Evolutionary conservation across 2,113 vertebrate genomes (phyloP), one percentile per base, ranked within the genome.

Genomic region (Accipiter cooperii): DNA sequence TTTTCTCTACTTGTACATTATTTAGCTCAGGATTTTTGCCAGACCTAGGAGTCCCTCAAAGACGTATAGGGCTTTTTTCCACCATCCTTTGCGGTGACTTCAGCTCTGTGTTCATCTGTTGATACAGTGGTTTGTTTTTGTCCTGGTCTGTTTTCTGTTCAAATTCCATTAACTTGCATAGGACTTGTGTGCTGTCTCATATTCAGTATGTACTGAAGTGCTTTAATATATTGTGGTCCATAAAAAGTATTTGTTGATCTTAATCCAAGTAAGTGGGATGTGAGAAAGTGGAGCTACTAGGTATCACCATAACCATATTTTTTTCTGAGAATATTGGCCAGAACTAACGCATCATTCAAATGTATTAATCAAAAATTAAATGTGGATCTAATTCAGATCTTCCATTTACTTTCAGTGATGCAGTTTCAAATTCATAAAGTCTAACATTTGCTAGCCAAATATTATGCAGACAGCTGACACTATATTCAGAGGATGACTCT

Each of bases 11-110:
- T 12, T 38, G 15, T 12, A 19, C 5, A 17, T 47, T 55, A 34
- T 21, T 79, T 42, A 40, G 17, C 26, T 16, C 8, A 57, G 36
- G 16, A 40, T 15, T 54, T 91, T 66, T 63, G 13, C 14, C 22
- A 66, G 42, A 42, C 7, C 5, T 46, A 20, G 21, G 9, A 33
- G 2, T 20, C 13, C 15, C 6, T 22, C 17, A 70, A 47, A 42
- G 22, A 33, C 7, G 57, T 1, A n/a, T 1, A 7, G 7, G 1
- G 1, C 8, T 10, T 65, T 84, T 36, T 71, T 7, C 16, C 51
- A 54, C 12, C 22, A 24, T 28, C 19, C 18, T 63, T 44, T 57
- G n/a, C 10, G 55, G 16, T n/a, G 38, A 52, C 55, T 46, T 42
- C 21, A 85, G 15, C 17, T 77, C 22, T 44, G 16, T 47, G 28